A percentile compares a stretch with the other conserved stretches of the same genome.
Conservation (phyloP, 2,888 invertebrate species). For the Artemia sinica region DNA sequence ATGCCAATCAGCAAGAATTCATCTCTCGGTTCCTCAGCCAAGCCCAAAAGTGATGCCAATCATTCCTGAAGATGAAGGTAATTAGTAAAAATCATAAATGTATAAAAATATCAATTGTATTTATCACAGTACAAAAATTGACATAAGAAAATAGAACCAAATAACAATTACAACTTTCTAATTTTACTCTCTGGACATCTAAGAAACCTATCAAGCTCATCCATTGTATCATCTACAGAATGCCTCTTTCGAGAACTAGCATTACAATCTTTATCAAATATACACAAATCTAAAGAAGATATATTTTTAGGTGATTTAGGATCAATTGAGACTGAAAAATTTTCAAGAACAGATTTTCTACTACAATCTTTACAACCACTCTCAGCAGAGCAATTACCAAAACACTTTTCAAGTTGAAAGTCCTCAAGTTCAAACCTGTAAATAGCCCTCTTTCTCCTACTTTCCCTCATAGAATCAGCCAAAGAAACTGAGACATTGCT, state of each 20-base stretch:
- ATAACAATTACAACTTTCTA: neutral
- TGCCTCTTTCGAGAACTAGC: neutral
- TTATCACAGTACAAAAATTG: too few species aligned
- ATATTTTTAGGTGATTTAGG: too few species aligned
- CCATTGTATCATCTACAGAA: constrained; percentile 1
- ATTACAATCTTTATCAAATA: too few species aligned
- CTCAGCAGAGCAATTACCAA: neutral
- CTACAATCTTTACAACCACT: constrained; percentile 11
- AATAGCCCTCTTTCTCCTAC: neutral
- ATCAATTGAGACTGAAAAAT: neutral
- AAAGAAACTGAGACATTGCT: neutral
- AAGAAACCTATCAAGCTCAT: constrained; percentile 6
- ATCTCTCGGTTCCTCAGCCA: too few species aligned
- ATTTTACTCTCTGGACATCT: constrained; percentile 1
- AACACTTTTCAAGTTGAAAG: neutral
- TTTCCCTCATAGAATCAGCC: constrained; percentile 1
- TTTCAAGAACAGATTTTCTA: neutral
- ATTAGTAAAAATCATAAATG: too few species aligned
- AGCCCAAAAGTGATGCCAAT: too few species aligned
- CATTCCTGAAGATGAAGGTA: too few species aligned
- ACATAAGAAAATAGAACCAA: neutral
- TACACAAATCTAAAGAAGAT: neutral
- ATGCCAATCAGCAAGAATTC: too few species aligned
- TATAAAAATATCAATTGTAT: too few species aligned
- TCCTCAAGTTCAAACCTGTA: constrained; percentile 3